Conservation (phyloP, 2,113 vertebrate species). For the Actenoides lindsayi region DNA sequence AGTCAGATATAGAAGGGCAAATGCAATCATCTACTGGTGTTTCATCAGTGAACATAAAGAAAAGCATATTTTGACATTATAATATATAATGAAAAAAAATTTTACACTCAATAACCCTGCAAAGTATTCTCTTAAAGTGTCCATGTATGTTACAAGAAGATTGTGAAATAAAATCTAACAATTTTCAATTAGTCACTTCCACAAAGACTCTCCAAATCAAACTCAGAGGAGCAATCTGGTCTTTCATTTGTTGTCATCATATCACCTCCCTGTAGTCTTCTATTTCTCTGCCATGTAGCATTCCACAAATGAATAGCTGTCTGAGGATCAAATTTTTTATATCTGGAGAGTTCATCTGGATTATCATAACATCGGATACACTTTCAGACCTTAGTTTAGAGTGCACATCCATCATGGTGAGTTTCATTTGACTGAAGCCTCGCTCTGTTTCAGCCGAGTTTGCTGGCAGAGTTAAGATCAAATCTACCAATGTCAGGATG, state of each 20-base stretch:
- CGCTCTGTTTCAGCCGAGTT: constrained; percentile 62
- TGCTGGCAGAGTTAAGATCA: constrained; percentile 64
- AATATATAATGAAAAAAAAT: not conserved
- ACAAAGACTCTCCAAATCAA: constrained; percentile 41
- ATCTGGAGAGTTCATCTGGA: constrained; percentile 73
- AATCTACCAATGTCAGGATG: constrained; percentile 63
- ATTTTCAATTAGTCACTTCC: constrained; percentile 30
- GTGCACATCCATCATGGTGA: not conserved
- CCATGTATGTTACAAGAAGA: not conserved
- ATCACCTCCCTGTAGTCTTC: not conserved
- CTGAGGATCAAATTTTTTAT: constrained; percentile 66
- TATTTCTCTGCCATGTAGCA: constrained; percentile 15
- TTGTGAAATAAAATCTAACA: not conserved
- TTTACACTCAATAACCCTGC: not conserved
- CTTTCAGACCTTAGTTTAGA: constrained; percentile 34
- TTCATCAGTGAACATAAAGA: not conserved
- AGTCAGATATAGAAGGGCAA: not conserved
- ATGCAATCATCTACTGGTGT: not conserved
- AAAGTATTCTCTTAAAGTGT: not conserved
- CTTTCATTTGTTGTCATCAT: not conserved
- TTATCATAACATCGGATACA: constrained; percentile 60
- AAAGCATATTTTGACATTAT: not conserved
- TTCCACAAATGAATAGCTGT: constrained; percentile 72
- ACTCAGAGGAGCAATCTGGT: constrained; percentile 34
- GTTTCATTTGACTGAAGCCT: constrained; percentile 66